A percentile compares a stretch with the other conserved stretches of the same genome.
Conservation (phyloP, 2,888 invertebrate genomes). For the Fragum sueziense region DNA sequence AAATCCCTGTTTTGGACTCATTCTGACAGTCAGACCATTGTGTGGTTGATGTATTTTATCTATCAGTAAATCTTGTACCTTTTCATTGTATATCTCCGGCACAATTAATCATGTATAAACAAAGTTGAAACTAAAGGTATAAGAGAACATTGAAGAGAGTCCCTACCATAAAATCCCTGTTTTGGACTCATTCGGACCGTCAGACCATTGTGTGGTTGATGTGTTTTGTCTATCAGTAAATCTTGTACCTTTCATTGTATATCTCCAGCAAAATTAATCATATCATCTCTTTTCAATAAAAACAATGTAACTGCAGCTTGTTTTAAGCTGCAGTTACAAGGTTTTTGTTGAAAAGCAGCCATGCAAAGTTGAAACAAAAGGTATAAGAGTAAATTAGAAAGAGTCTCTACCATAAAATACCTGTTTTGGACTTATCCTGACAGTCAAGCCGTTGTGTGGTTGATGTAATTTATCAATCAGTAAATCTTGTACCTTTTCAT, state of each 20-base stretch:
- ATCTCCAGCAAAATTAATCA: constrained; percentile 81
- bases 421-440: no score
- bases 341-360: no score
- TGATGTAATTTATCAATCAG: no score
- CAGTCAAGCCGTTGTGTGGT: no score
- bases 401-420: no score
- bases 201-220: constrained; percentile 70
- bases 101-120: no score
- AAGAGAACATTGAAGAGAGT: background rate
- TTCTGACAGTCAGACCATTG: constrained; percentile 74
- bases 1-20: constrained; percentile 73
- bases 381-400: no score
- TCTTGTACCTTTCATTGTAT: constrained; percentile 80
- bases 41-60: constrained; percentile 61
- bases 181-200: constrained; percentile 71
- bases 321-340: no score
- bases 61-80: constrained; percentile 75
- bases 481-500: no score
- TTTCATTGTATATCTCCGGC: constrained; percentile 81
- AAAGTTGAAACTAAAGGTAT: background rate
- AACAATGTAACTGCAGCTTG: no score
- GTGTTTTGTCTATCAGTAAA: constrained; percentile 65
- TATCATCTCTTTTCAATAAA: no score
- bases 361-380: no score
- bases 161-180: constrained; percentile 72